Evolutionary conservation across 1,140 invertebrate species (phyloP).

Genomic region (Drosophila navojoa): DNA sequence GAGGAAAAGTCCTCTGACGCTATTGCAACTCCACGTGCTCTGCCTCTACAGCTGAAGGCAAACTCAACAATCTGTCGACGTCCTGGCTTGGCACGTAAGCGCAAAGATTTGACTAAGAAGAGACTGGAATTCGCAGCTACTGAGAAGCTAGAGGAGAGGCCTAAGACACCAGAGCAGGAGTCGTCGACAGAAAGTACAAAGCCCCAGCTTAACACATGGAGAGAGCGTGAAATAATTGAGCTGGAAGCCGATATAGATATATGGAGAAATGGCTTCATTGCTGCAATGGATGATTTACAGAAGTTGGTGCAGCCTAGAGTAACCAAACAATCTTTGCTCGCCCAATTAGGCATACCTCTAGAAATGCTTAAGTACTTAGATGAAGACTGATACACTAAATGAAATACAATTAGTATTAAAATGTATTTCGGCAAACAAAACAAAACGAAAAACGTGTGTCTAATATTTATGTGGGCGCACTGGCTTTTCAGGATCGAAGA

Average conservation of each 20-base stretch:
- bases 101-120: constrained; percentile 59
- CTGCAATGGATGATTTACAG: constrained; percentile 60
- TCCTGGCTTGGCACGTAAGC: constrained; percentile 51
- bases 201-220: neutral
- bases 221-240: constrained; percentile 42
- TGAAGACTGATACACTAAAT: constrained; percentile 48
- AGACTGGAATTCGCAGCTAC: constrained; percentile 48
- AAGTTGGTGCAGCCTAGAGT: constrained; percentile 29
- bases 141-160: neutral
- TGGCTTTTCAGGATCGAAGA: constrained; percentile 94
- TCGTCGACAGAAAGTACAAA: neutral
- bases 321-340: constrained; percentile 35
- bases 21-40: constrained; percentile 37
- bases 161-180: neutral
- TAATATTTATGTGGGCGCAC: constrained; percentile 91
- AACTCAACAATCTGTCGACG: constrained; percentile 49
- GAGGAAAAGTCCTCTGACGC: neutral
- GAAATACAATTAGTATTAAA: constrained; percentile 28
- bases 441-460: constrained; percentile 7
- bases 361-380: constrained; percentile 65
- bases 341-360: constrained; percentile 50
- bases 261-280: constrained; percentile 59
- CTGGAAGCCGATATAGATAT: constrained; percentile 54
- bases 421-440: constrained; percentile 56
- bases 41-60: constrained; percentile 14